Evolutionary conservation across 2,888 invertebrate genomes (phyloP).

Genomic region (Cataglyphis cursor): DNA sequence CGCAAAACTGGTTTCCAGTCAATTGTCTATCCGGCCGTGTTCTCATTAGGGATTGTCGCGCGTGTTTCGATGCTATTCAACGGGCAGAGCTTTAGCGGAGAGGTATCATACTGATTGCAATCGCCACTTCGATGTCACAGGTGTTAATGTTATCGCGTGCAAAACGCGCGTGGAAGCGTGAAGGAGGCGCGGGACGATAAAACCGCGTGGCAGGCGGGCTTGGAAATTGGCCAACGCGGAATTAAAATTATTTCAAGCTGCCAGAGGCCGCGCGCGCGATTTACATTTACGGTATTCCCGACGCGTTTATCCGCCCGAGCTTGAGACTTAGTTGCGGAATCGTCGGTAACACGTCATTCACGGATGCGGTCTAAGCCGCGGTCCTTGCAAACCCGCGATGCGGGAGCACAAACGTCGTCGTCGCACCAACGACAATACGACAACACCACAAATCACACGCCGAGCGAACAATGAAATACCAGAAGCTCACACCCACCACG

Average conservation of each 20-base stretch:
- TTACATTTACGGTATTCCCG: conserved; percentile 52
- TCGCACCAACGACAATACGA: conserved; percentile 67
- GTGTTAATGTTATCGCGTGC: conserved; percentile 49
- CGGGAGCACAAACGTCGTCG: neutral
- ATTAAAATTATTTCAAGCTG: conserved; percentile 39
- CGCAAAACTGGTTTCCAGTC: conserved; percentile 32
- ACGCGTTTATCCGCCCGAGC: conserved; percentile 26
- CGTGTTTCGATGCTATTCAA: conserved; percentile 13
- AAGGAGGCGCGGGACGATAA: conserved; percentile 18
- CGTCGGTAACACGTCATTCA: conserved; percentile 56
- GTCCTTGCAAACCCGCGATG: neutral
- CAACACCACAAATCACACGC: conserved; percentile 77
- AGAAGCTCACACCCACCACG: conserved; percentile 77
- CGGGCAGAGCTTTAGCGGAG: conserved; percentile 19
- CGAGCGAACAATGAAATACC: conserved; percentile 77
- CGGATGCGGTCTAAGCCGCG: conserved; percentile 58
- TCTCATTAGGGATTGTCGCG: conserved; percentile 41
- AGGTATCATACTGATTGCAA: conserved; percentile 32
- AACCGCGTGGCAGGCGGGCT: conserved; percentile 18
- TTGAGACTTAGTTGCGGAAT: conserved; percentile 54
- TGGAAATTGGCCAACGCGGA: conserved; percentile 45
- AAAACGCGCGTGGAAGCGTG: conserved; percentile 10
- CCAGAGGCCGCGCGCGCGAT: neutral
- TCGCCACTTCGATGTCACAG: conserved; percentile 34
- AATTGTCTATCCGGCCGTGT: conserved; percentile 26